Evolutionary conservation across 64 coral and sea anemone genomes (phyloP), one percentile per base, ranked within the genome.

Genomic region (Cladopsammia gracilis): DNA sequence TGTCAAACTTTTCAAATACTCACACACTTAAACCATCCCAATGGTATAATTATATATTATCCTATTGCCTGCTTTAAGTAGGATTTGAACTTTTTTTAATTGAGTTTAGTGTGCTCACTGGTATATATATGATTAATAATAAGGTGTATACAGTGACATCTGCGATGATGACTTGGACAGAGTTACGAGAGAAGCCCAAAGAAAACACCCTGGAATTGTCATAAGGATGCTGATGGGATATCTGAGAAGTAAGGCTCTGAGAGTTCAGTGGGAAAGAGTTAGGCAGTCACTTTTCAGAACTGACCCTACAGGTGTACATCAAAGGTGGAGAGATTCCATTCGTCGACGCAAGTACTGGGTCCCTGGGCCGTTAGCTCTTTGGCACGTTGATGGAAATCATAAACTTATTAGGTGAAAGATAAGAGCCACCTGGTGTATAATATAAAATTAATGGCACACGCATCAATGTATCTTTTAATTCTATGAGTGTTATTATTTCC

Each of bases 351-450:
- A 71, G 64, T 88, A 94, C 19, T 74, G 68, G 16, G 85, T 94
- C 22, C 53, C 85, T 73, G 76, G 85, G 11, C 92, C 92, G 25
- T 76, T 94, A 22, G 92, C 92, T 68, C 25, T 93, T 8, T 93
- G 91, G 91, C 91, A 93, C 25, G 88, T 87, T 53, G 91, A 87
- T 87, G 91, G 84, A 20, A 87, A 93, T 71, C 91, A 93, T 51
- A 87, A 93, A 71, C 84, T 87, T 23, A 87, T 94, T 24, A 88
- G 92, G 92, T 94, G 68, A 56, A 46, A 49, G 56, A 66, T 62
- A 83, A 72, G 70, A 72, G 70, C 26, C 70, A 45, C 70, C 70
- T 72, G 70, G 70, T 72, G 76, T 44, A 24, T 57, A 26, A 60
- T 24, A 26, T 79, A 56, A n/a, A n/a, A n/a, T n/a, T n/a, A 24